Evolutionary conservation across 2,888 invertebrate species (phyloP), one percentile per base, ranked within the genome.

Genomic region (Nephrocerus scutellatus): DNA sequence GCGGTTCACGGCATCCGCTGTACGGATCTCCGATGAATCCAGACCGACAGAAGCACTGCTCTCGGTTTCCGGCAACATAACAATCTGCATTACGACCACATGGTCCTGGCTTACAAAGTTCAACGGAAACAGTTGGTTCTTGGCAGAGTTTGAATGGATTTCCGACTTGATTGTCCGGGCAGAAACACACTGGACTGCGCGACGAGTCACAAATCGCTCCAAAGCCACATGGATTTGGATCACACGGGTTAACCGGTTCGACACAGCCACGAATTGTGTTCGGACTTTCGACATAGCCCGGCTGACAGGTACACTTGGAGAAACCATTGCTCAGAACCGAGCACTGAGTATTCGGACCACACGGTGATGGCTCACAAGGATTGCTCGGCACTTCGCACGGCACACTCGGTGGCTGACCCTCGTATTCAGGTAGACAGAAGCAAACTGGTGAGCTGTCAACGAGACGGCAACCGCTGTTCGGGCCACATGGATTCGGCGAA

Each of bases 331-430:
- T 71, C 35, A 87, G 68, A 33, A 84, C 72, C 2, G 82, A 74
- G 56, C 91, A 90, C 63, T 86, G 86, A 3, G 89, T 89, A 55
- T 89, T 90, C 7, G 86, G 86, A 10, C 90, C 90, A 60, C 90
- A 91, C 1, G 87, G 85, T 10, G 87, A 86, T 20, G 86, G 82
- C 53, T 83, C 80, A 57, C 90, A 90, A 5, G 88, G 87, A 58
- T 83, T 82, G 43, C 74, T 74, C 14, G 85, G 85, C 43, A 86
- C 60, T 49, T 74, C 73, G 53, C 89, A 89, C 2, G 76, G 75
- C 33, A 75, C 71, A 32, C 74, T 66, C 16, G 89, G 89, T 35
- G 90, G 90, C 59, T 81, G 80, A 45, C 90, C 90, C 69, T 87
- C 87, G 59, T 76, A 90, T 63, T 87, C 88, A 7, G 88, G 85